These are phyloP conservation scores for Chrysemys picta DNA, from an alignment of 2,113 vertebrate genomes.

Conservation along the genomic window DNA sequence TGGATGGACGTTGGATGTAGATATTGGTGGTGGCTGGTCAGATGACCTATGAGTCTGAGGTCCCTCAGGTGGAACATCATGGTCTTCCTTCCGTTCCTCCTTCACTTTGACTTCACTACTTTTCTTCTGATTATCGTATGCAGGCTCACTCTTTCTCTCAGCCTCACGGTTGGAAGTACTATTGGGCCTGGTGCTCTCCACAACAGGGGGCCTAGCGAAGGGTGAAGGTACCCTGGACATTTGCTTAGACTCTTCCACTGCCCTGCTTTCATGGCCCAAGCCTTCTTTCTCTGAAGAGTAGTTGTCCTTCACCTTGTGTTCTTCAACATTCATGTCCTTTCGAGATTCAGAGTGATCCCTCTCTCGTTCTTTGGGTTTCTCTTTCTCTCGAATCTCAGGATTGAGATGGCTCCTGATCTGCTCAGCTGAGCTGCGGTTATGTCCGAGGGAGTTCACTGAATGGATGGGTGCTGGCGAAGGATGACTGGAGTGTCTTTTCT, in stretches of 20 bases:
- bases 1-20: constrained; percentile 83
- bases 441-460: constrained; percentile 85
- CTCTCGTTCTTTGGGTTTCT: constrained; percentile 89
- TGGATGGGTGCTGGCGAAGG: constrained; percentile 90
- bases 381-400: constrained; percentile 88
- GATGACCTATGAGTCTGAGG: constrained; percentile 79
- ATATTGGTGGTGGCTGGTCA: constrained; percentile 81
- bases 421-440: constrained; percentile 86
- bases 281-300: constrained; percentile 88
- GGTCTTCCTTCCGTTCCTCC: constrained; percentile 95
- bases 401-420: constrained; percentile 85
- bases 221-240: constrained; percentile 88
- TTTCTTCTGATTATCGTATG: constrained; percentile 91
- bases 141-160: constrained; percentile 88
- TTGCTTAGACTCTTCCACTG: constrained; percentile 88
- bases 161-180: constrained; percentile 86
- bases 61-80: constrained; percentile 85
- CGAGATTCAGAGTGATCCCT: constrained; percentile 89
- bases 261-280: constrained; percentile 84
- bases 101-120: constrained; percentile 93
- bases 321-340: constrained; percentile 88
- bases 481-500: constrained; percentile 94
- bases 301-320: constrained; percentile 94
- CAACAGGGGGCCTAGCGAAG: constrained; percentile 82
- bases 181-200: constrained; percentile 80